Evolutionary conservation across 2,888 invertebrate species (phyloP).

Genomic region (Nomada goodeniana): DNA sequence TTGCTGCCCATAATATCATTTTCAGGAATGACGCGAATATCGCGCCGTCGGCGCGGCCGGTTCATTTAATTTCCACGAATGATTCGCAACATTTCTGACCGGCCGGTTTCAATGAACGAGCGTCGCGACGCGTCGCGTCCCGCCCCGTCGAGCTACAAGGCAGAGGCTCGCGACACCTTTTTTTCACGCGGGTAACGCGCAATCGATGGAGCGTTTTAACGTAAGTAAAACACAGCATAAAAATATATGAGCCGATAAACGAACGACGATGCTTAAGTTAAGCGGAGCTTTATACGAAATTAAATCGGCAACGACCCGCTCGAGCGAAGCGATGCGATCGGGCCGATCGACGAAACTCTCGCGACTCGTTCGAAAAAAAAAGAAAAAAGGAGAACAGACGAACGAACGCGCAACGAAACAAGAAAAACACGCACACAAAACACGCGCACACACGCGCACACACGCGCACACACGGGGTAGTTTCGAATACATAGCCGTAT

Average conservation of each 20-base stretch:
- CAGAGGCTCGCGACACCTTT: neutral
- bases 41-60: neutral
- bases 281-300: constrained; percentile 29
- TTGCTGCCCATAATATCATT: neutral
- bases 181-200: constrained; percentile 1
- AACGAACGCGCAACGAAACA: neutral
- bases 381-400: neutral
- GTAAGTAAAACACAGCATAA: constrained; percentile 31
- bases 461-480: neutral
- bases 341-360: neutral
- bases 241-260: constrained; percentile 49
- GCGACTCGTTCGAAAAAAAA: too few species aligned
- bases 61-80: neutral
- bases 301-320: constrained; percentile 35
- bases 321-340: constrained; percentile 18
- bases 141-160: neutral
- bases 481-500: neutral
- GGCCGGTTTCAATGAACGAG: neutral
- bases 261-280: constrained; percentile 23
- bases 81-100: neutral
- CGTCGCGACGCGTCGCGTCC: neutral
- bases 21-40: neutral
- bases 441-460: neutral
- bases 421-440: neutral
- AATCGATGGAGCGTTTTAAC: constrained; percentile 44